Conservation (phyloP, 2,888 invertebrate genomes). For the Gortyna flavago region DNA sequence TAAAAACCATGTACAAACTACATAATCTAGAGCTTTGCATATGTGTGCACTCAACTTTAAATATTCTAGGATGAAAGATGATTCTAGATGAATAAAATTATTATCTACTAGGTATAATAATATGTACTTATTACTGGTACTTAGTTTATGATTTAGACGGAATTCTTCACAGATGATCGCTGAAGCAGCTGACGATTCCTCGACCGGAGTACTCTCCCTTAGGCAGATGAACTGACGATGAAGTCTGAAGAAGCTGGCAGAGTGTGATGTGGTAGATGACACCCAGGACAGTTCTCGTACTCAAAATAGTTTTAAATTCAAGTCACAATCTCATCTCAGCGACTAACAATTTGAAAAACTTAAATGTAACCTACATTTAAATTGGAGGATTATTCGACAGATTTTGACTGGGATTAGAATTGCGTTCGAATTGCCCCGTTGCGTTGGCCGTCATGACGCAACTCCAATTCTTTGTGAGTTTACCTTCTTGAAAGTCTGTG, state of each 20-base stretch:
- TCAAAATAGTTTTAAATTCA: background rate
- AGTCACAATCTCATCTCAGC: background rate
- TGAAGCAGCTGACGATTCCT: background rate
- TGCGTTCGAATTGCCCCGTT: background rate
- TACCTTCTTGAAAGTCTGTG: background rate
- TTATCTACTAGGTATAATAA: constrained; percentile 15
- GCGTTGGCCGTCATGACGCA: background rate
- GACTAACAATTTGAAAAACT: background rate
- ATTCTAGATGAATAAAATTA: constrained; percentile 5
- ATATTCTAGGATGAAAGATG: constrained; percentile 2
- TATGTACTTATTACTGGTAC: no score
- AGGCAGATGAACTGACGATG: background rate
- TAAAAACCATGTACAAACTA: no score
- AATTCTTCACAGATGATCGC: background rate
- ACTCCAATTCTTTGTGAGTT: background rate
- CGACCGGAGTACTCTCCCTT: background rate
- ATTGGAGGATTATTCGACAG: background rate
- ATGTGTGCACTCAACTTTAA: constrained; percentile 2
- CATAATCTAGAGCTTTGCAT: no score
- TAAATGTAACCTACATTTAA: background rate
- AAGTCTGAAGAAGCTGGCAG: background rate
- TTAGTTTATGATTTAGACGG: constrained; percentile 21
- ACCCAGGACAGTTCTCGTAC: no score
- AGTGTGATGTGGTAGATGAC: background rate
- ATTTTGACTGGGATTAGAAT: background rate